A percentile compares a stretch with the other conserved stretches of the same genome.
These are phyloP conservation scores for Dreissena polymorpha DNA, from an alignment of 1,140 invertebrate genomes.

Conservation along the genomic window DNA sequence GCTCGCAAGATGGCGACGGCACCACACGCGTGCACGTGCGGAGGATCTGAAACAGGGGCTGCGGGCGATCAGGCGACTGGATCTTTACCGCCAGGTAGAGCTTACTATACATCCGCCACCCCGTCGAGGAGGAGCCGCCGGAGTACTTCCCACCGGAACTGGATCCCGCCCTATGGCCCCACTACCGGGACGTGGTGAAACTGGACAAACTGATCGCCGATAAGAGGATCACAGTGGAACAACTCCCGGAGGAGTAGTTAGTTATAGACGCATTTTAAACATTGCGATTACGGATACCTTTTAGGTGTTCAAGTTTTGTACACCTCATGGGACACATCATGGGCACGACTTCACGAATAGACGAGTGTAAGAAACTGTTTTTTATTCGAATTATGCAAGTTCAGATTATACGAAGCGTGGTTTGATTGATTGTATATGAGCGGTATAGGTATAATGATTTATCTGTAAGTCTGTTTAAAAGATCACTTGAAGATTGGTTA, in stretches of 20 bases:
- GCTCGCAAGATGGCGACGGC: conserved; percentile 66
- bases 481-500: too few species aligned
- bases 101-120: conserved; percentile 54
- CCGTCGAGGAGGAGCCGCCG: conserved; percentile 43
- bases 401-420: too few species aligned
- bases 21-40: conserved; percentile 66
- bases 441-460: too few species aligned
- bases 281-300: too few species aligned
- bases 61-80: conserved; percentile 57
- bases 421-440: too few species aligned
- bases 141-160: conserved; percentile 50
- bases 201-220: conserved; percentile 51
- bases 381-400: too few species aligned
- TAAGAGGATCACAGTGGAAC: conserved; percentile 38
- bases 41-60: conserved; percentile 63
- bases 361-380: too few species aligned
- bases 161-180: conserved; percentile 47
- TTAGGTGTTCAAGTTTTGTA: too few species aligned
- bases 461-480: too few species aligned
- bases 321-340: too few species aligned
- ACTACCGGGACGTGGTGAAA: conserved; percentile 57
- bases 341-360: too few species aligned
- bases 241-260: conserved; percentile 11
- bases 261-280: too few species aligned
- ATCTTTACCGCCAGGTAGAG: conserved; percentile 62